Evolutionary conservation across 2,797 vertebrate species (phyloP).

Genomic region (Lepidocolaptes lacrymiger): DNA sequence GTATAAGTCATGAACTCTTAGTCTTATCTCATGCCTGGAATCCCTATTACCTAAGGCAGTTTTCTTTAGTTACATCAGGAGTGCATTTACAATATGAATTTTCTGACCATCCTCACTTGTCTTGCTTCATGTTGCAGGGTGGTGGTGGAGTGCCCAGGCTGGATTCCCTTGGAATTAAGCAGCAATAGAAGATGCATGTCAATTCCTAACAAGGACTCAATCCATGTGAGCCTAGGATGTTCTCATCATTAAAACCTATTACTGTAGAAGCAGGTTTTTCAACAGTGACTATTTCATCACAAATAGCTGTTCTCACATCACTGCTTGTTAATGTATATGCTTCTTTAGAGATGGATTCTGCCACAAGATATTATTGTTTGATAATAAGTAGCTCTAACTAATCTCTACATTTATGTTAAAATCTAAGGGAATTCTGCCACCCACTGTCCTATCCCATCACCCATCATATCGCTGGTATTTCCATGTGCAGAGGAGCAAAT

Average conservation of each 20-base stretch:
- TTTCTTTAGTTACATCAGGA: background rate
- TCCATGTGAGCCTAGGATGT: background rate
- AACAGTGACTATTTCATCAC: background rate
- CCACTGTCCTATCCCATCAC: background rate
- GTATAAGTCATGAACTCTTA: background rate
- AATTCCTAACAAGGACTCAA: background rate
- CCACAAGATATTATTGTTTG: background rate
- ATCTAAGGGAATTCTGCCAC: constrained; percentile 17
- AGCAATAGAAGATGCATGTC: background rate
- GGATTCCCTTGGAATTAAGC: background rate
- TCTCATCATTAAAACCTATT: background rate
- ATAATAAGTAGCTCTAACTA: background rate
- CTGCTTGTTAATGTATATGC: background rate
- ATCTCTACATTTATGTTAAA: background rate
- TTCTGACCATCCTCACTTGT: background rate
- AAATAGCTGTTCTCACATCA: background rate
- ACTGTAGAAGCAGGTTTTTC: background rate
- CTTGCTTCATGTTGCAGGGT: background rate
- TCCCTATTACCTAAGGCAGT: background rate
- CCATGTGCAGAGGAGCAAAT: constrained; percentile 1
- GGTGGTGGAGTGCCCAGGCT: background rate
- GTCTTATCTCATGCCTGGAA: background rate
- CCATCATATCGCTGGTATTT: background rate
- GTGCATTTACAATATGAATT: background rate
- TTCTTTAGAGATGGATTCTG: background rate